Conservation (phyloP, 2,113 vertebrate genomes). For the Albula glossodonta region DNA sequence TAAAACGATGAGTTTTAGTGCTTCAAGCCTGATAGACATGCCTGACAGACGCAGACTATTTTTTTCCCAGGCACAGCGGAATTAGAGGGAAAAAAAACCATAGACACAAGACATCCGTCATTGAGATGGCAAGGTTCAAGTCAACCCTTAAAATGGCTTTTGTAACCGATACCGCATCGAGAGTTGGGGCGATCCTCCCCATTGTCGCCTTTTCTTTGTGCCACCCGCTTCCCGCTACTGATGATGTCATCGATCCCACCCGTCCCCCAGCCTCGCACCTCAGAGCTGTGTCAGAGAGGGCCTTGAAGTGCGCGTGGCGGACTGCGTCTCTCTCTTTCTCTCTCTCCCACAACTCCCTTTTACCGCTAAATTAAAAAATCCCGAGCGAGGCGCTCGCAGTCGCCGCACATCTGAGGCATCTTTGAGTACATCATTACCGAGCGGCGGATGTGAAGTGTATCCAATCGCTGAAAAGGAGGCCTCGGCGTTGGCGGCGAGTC, state of each 20-base stretch:
- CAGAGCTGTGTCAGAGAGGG: neutral
- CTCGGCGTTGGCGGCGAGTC: neutral
- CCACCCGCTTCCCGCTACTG: neutral
- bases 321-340: neutral
- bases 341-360: neutral
- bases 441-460: neutral
- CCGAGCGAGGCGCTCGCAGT: neutral
- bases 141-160: slow-evolving; percentile 17
- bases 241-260: slow-evolving; percentile 32
- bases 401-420: neutral
- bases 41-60: slow-evolving; percentile 48
- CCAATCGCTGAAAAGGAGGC: slow-evolving; percentile 19
- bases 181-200: slow-evolving; percentile 32
- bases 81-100: slow-evolving; percentile 33
- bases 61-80: slow-evolving; percentile 15
- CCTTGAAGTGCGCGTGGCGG: neutral
- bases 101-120: slow-evolving; percentile 22
- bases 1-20: slow-evolving; percentile 53
- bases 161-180: slow-evolving; percentile 39
- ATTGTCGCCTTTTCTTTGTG: slow-evolving; percentile 41
- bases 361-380: neutral
- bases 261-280: neutral
- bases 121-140: slow-evolving; percentile 33
- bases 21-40: slow-evolving; percentile 54
- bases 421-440: slow-evolving; percentile 15